Evolutionary conservation across 92 coral and sea anemone species (phyloP), one percentile per base, ranked within the genome.

Genomic region (Palythoa caribaeorum): DNA sequence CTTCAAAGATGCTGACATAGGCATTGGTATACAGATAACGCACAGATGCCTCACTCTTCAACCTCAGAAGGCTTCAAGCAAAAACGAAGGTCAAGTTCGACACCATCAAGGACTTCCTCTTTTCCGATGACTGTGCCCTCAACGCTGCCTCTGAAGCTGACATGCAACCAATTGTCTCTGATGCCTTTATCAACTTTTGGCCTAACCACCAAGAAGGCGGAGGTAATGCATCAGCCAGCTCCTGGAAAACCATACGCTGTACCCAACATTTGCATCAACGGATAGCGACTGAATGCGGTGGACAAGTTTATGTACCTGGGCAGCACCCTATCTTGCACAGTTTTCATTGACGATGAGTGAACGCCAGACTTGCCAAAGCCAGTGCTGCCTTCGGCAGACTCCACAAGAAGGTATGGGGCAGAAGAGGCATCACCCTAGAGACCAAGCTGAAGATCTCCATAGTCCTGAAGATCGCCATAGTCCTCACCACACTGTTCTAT

Each of bases 141-240:
- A 37, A 65, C 28, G 71, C 71, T 65, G 17, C 17, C 62, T 11
- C 17, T 57, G 77, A 37, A 37, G 77, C 47, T 37, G 77, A 35
- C 52, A 9, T 72, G 47, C 78, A 73, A 48, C 50, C n/a, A 19
- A 37, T 9, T 1, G 51, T 8, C 53, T 10, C 48, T 6, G 52
- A 73, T 2, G 78, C 6, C 78, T 35, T 9, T 9, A 39, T 3
- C 20, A 73, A 38, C 77, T 73, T 73, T 47, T 53, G 78, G 28
- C n/a, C n/a, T n/a, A n/a, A n/a, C n/a, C 75, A 71, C 39, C 38
- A 71, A 21, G 48, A 35, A 71, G 40, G 28, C 40, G 15, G 75
- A 71, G 52, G 78, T 73, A 73, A 37, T 73, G 78, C 19, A 39
- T 65, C 78, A 38, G 20, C 78, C 78, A 37, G 17, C 20, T 38